A percentile compares a stretch with the other conserved stretches of the same genome.
These are phyloP conservation scores for Chrysogorgia sp. DNA, from an alignment of 92 coral and sea anemone species.

Conservation along the genomic window DNA sequence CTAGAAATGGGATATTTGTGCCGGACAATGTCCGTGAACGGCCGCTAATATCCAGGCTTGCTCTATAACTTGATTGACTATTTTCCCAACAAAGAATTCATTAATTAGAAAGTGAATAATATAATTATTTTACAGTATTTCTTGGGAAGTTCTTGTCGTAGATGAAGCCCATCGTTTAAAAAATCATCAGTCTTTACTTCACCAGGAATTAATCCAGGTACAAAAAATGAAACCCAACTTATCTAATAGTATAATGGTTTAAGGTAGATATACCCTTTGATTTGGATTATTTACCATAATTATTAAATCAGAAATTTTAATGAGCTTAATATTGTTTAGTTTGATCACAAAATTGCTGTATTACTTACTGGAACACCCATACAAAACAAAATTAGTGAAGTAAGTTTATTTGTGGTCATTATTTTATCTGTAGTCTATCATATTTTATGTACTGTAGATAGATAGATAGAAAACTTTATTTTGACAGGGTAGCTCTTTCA, in stretches of 20 bases:
- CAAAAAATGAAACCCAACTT: too few relatives aligned
- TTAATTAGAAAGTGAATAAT: neutral
- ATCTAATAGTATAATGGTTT: too few relatives aligned
- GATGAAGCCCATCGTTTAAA: conserved; percentile 96
- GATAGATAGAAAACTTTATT: too few relatives aligned
- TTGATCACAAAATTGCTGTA: conserved; percentile 68
- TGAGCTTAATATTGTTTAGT: conserved; percentile 50
- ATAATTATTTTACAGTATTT: conserved; percentile 56
- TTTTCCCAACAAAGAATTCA: neutral
- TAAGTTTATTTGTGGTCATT: neutral
- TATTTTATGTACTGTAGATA: too few relatives aligned
- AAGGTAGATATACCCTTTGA: too few relatives aligned
- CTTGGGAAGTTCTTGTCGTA: conserved; percentile 82
- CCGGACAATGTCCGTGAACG: too few relatives aligned
- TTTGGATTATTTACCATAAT: too few relatives aligned
- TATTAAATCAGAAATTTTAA: neutral
- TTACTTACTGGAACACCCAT: conserved; percentile 88
- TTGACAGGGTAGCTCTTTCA: too few relatives aligned
- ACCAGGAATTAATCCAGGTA: conserved; percentile 79
- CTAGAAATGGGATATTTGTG: too few relatives aligned
- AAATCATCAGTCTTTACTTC: conserved; percentile 71
- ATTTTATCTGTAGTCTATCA: neutral
- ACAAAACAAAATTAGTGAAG: conserved; percentile 83
- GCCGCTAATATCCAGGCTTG: too few relatives aligned
- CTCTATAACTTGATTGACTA: too few relatives aligned